These are phyloP conservation scores for Apoda limacodes DNA, from an alignment of 2,888 invertebrate genomes.

Conservation along the genomic window DNA sequence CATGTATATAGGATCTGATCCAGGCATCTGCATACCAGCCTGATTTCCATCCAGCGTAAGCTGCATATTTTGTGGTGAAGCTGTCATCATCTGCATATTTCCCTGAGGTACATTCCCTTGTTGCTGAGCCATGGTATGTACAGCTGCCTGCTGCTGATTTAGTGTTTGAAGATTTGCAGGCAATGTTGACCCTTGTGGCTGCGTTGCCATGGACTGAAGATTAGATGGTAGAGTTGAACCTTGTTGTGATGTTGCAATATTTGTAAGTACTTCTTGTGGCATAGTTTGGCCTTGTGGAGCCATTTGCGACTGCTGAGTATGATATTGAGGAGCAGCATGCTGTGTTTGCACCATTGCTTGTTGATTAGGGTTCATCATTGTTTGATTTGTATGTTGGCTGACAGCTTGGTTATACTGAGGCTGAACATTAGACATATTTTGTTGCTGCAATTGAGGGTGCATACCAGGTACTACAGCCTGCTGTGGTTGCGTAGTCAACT, in stretches of 20 bases:
- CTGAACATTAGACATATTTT: conserved; percentile 58
- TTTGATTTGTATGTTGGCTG: conserved; percentile 55
- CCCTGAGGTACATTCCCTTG: conserved; percentile 70
- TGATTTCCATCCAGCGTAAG: conserved; percentile 68
- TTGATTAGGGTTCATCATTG: conserved; percentile 56
- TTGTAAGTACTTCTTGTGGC: conserved; percentile 61
- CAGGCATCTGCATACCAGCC: conserved; percentile 66
- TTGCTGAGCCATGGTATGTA: conserved; percentile 57
- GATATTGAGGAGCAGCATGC: conserved; percentile 62
- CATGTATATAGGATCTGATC: conserved; percentile 65
- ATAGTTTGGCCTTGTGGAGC: conserved; percentile 60
- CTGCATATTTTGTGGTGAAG: conserved; percentile 64
- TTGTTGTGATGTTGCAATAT: conserved; percentile 62
- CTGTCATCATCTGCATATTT: conserved; percentile 69
- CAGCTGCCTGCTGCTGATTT: conserved; percentile 56
- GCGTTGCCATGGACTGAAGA: conserved; percentile 55
- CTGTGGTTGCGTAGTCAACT: conserved; percentile 60
- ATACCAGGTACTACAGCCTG: conserved; percentile 61
- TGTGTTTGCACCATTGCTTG: conserved; percentile 62
- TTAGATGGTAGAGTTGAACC: conserved; percentile 58
- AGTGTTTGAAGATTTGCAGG: conserved; percentile 69
- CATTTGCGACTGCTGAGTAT: conserved; percentile 61
- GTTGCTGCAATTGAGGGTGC: conserved; percentile 64
- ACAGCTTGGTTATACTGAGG: conserved; percentile 67
- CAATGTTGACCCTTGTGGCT: conserved; percentile 71